Percentiles rank a stretch among this genome's conserved stretches.
These are phyloP conservation scores for Triplophysa rosa DNA, from an alignment of 2,113 vertebrate species.

Conservation along the genomic window DNA sequence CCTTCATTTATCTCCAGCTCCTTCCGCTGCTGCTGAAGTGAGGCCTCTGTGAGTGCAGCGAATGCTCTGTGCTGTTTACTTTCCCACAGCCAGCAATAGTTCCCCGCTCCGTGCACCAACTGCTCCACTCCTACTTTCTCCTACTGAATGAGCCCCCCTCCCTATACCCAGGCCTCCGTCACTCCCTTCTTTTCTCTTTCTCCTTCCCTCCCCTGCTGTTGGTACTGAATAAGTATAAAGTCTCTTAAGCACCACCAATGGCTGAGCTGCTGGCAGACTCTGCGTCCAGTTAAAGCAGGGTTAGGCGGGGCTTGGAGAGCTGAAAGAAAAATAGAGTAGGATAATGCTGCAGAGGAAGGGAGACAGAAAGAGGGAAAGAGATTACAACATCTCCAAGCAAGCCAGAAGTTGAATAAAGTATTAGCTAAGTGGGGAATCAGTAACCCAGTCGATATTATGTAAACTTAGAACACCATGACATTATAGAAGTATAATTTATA, in stretches of 20 bases:
- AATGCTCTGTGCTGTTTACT: conserved; percentile 69
- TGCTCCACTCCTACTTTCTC: conserved; percentile 19
- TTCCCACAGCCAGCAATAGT: conserved; percentile 68
- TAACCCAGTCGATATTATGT: background rate
- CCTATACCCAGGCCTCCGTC: conserved; percentile 36
- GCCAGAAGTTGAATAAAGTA: conserved; percentile 28
- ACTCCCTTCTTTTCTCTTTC: conserved; percentile 44
- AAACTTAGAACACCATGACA: background rate
- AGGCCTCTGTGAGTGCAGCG: conserved; percentile 54
- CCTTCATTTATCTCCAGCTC: conserved; percentile 24
- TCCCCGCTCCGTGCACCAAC: conserved; percentile 59
- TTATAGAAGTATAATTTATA: background rate
- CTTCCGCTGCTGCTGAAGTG: conserved; percentile 42
- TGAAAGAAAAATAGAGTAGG: conserved; percentile 46
- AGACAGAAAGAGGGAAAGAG: conserved; percentile 18
- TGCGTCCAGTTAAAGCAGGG: conserved; percentile 33
- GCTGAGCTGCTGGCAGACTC: conserved; percentile 2
- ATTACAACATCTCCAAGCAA: conserved; percentile 31
- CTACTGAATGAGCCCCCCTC: conserved; percentile 59
- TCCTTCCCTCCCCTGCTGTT: conserved; percentile 57
- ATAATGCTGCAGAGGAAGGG: background rate
- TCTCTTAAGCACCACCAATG: conserved; percentile 62
- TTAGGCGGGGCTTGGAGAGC: conserved; percentile 40
- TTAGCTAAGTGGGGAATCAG: conserved; percentile 7
- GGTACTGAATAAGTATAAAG: conserved; percentile 55